Percentiles rank a stretch among this genome's conserved stretches.
These are phyloP conservation scores for Scaptomyza tumidula DNA, from an alignment of 2,888 invertebrate genomes.

Conservation along the genomic window DNA sequence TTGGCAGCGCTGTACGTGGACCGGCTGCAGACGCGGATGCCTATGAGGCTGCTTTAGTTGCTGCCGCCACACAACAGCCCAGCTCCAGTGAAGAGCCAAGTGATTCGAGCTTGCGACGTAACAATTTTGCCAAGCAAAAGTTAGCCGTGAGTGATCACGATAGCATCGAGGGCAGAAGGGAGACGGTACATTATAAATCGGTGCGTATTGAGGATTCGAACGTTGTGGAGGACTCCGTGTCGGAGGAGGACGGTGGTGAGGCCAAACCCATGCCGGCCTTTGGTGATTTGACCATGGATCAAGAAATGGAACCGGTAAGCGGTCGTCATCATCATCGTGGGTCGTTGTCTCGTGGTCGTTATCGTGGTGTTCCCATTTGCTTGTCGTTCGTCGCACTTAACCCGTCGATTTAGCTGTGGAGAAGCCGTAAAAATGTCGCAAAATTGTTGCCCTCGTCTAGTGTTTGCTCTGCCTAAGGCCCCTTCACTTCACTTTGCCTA, in stretches of 20 bases:
- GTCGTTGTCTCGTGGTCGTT: too few species aligned
- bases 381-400: constrained; percentile 17
- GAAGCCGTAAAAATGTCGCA: constrained; percentile 69
- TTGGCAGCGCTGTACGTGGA: constrained; percentile 82
- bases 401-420: constrained; percentile 19
- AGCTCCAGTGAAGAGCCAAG: constrained; percentile 79
- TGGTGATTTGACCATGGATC: constrained; percentile 84
- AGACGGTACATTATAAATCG: constrained; percentile 77
- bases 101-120: constrained; percentile 85
- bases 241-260: constrained; percentile 60
- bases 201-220: constrained; percentile 84
- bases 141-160: constrained; percentile 86
- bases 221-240: constrained; percentile 83
- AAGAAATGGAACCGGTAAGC: constrained; percentile 84
- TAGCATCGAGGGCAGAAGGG: constrained; percentile 83
- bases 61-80: constrained; percentile 58
- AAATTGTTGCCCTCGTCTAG: constrained; percentile 28
- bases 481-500: constrained; percentile 1
- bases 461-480: constrained; percentile 4
- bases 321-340: constrained; percentile 5
- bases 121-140: constrained; percentile 85
- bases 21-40: constrained; percentile 53
- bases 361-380: constrained; percentile 5
- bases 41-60: constrained; percentile 52
- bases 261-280: constrained; percentile 85